Conservation (phyloP, 2,888 invertebrate genomes). For the Cremastinae sp. region DNA sequence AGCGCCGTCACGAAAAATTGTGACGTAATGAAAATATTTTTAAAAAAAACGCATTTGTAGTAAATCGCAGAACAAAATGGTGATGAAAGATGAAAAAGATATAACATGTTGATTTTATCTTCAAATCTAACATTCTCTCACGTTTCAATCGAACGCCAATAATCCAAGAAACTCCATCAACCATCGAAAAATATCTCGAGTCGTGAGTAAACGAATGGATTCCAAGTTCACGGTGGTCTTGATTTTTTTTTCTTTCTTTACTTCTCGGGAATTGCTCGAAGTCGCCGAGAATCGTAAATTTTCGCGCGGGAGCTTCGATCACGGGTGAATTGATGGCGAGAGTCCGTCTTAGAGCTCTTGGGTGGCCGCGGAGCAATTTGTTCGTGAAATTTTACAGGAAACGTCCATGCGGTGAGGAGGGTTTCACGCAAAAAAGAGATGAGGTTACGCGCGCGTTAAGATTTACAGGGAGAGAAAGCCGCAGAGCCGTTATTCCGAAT, state of each 20-base stretch:
- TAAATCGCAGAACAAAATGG: too few relatives aligned
- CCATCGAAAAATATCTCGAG: too few relatives aligned
- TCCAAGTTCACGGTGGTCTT: conserved; percentile 22
- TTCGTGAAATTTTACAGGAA: conserved; percentile 34
- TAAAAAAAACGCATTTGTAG: too few relatives aligned
- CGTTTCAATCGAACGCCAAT: too few relatives aligned
- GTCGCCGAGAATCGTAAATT: conserved; percentile 30
- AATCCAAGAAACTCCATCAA: too few relatives aligned
- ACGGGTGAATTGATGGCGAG: conserved; percentile 3
- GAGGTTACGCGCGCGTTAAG: conserved; percentile 16
- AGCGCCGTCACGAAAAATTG: background rate
- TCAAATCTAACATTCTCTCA: too few relatives aligned
- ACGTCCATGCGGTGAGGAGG: conserved; percentile 14
- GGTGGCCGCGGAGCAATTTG: conserved; percentile 34
- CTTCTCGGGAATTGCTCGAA: conserved; percentile 15
- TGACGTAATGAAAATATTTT: conserved; percentile 3
- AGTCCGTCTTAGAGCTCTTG: conserved; percentile 9
- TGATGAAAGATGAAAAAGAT: too few relatives aligned
- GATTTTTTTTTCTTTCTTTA: conserved; percentile 13
- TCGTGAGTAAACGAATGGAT: conserved; percentile 29
- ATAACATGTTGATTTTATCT: too few relatives aligned
- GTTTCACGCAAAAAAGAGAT: conserved; percentile 4
- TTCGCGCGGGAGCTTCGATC: conserved; percentile 40
- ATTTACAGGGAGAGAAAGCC: conserved; percentile 23
- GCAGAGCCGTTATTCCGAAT: conserved; percentile 66